Evolutionary conservation across 2,888 invertebrate genomes (phyloP), one percentile per base, ranked within the genome.

Genomic region (Xanthostigma xanthostigma): DNA sequence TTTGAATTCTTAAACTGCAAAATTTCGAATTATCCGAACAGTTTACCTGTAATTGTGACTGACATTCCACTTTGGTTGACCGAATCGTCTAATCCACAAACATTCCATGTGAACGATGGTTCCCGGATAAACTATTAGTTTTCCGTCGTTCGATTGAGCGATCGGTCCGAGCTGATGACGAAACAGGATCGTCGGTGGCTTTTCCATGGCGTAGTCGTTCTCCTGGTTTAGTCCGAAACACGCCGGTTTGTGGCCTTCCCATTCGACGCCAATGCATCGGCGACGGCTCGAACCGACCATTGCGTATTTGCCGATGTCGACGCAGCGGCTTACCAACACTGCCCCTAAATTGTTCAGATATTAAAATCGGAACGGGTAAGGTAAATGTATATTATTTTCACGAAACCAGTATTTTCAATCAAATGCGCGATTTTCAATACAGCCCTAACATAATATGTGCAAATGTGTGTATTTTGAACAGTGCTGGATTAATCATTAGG

Each of bases 31-130:
- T 13, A 14, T 35, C 35, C 34, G 35, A 50, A 13, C 13, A 44
- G 36, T 34, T 57, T 58, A 69, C 69, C 80, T 78, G 64, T 77
- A 75, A 56, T 74, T 72, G 56, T 79, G 80, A 44, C 80, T 82
- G 55, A 81, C 75, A 51, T 81, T 84, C 90, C 90, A 90, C 63
- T 84, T 85, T 0, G 90, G 90, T 58, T 84, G 81, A 0, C 90
- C 90, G 61, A 88, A 88, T 49, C 87, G 73, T 51, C 88, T 70
- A 70, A 88, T 85, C 88, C 89, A 90, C 9, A 90, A 71, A 56
- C 90, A 90, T 64, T 90, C 90, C 84, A 90, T 86, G 60, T 90
- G 89, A 36, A 90, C 69, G 12, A 84, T 81, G 0, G 88, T 84
- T 0, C 89, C 89, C 0, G 90, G 89, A 65, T 87, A 89, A 0